These are phyloP conservation scores for Furnarius figulus DNA, from an alignment of 2,113 vertebrate genomes.

Conservation along the genomic window DNA sequence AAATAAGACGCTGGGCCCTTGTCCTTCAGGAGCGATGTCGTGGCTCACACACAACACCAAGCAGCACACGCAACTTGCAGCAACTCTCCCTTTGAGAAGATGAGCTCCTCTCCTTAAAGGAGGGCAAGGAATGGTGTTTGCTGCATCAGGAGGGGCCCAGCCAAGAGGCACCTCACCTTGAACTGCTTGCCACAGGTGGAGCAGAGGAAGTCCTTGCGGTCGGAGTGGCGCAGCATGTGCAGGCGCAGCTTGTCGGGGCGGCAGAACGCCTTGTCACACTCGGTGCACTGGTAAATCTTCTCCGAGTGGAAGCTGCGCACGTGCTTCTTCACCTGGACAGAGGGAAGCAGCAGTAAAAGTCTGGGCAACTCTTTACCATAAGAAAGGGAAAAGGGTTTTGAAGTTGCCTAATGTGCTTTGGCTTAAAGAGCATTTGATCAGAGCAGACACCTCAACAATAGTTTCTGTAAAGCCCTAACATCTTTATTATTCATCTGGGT, in stretches of 20 bases:
- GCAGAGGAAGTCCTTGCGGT: slow-evolving; percentile 97
- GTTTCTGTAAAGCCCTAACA: not conserved
- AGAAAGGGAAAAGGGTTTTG: not conserved
- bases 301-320: slow-evolving; percentile 97
- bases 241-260: slow-evolving; percentile 94
- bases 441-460: not conserved
- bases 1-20: not conserved
- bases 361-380: not conserved
- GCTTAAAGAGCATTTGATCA: not conserved
- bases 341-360: too few relatives aligned
- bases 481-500: not conserved
- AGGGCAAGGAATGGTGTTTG: not conserved
- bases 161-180: slow-evolving; percentile 78
- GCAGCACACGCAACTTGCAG: not conserved
- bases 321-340: slow-evolving; percentile 98
- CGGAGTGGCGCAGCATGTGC: slow-evolving; percentile 95
- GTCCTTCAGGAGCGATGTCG: not conserved
- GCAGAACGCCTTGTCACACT: slow-evolving; percentile 97
- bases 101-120: not conserved
- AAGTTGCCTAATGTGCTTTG: not conserved
- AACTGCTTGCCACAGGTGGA: slow-evolving; percentile 98
- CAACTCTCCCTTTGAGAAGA: not conserved
- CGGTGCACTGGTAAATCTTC: slow-evolving; percentile 94
- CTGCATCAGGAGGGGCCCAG: not conserved
- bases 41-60: not conserved